These are phyloP conservation scores for Dipodomys spectabilis DNA, from an alignment of 2,113 vertebrate genomes.

Conservation along the genomic window DNA sequence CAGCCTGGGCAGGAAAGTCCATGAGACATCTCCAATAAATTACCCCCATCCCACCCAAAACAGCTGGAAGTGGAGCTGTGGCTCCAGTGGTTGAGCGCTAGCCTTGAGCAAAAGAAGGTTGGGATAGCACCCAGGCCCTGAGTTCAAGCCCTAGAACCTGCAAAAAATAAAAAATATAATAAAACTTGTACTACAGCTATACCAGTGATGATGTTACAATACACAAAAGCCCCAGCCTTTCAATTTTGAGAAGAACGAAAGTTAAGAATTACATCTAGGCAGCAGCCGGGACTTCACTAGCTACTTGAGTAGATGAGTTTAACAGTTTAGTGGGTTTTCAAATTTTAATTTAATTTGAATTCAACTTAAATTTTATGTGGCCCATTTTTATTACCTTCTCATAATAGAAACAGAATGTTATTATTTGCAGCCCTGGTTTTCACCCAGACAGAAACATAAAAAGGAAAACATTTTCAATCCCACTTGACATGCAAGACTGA, in stretches of 20 bases:
- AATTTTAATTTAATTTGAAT: conserved; percentile 58
- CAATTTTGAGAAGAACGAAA: conserved; percentile 17
- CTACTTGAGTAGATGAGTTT: neutral
- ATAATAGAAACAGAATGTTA: neutral
- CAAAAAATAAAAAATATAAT: no score
- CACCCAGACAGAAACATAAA: conserved; percentile 56
- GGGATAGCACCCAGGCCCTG: no score
- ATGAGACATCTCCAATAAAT: no score
- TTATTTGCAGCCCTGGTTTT: conserved; percentile 61
- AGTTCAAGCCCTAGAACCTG: no score
- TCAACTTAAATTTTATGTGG: conserved; percentile 38
- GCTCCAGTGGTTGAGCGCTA: no score
- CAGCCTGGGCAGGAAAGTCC: no score
- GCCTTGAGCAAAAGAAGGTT: no score
- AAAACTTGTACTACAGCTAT: neutral
- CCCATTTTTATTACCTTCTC: conserved; percentile 41
- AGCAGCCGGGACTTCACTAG: neutral
- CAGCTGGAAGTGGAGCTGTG: no score
- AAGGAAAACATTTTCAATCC: conserved; percentile 64
- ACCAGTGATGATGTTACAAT: neutral
- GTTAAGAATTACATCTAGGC: neutral
- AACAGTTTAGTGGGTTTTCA: conserved; percentile 9
- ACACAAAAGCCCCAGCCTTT: neutral
- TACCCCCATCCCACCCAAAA: no score
- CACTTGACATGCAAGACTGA: conserved; percentile 59